A percentile compares a stretch with the other conserved stretches of the same genome.
Conservation (phyloP, 2,888 invertebrate species). For the Barypeithes pellucidus region DNA sequence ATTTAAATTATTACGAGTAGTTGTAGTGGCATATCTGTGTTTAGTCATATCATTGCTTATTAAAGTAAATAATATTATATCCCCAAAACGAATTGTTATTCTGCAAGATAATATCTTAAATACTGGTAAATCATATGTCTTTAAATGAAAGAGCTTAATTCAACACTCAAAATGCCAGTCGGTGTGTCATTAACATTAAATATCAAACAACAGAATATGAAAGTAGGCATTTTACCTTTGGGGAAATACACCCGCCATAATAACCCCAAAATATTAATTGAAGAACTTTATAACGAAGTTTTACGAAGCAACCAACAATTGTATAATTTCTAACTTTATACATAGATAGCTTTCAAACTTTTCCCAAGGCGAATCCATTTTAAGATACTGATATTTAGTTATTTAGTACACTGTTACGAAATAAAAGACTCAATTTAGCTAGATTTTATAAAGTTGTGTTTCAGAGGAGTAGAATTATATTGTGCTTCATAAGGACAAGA, state of each 20-base stretch:
- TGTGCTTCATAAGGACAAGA: no score
- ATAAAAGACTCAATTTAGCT: slow-evolving; percentile 3
- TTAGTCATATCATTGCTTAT: no score
- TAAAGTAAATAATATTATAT: no score
- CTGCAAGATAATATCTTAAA: background rate
- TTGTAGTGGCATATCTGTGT: no score
- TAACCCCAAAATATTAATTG: slow-evolving; percentile 29
- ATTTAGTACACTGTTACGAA: background rate
- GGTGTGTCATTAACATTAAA: slow-evolving; percentile 13
- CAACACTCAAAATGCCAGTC: slow-evolving; percentile 13
- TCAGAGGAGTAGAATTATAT: background rate
- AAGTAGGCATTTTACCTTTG: slow-evolving; percentile 24
- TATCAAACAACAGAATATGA: slow-evolving; percentile 17
- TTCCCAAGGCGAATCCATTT: slow-evolving; percentile 4
- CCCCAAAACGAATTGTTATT: background rate
- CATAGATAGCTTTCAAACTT: slow-evolving; percentile 18
- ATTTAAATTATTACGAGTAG: no score
- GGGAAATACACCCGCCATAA: slow-evolving; percentile 16
- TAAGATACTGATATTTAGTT: slow-evolving; percentile 8
- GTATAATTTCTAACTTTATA: slow-evolving; percentile 27
- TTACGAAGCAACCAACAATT: slow-evolving; percentile 21
- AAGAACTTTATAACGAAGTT: slow-evolving; percentile 26
- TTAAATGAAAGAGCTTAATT: slow-evolving; percentile 8
- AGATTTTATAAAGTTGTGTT: background rate
- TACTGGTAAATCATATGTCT: slow-evolving; percentile 6